phyloP scores from a whole-genome alignment of 2,888 invertebrate genomes.

The Sclerodermus sp. region DNA sequence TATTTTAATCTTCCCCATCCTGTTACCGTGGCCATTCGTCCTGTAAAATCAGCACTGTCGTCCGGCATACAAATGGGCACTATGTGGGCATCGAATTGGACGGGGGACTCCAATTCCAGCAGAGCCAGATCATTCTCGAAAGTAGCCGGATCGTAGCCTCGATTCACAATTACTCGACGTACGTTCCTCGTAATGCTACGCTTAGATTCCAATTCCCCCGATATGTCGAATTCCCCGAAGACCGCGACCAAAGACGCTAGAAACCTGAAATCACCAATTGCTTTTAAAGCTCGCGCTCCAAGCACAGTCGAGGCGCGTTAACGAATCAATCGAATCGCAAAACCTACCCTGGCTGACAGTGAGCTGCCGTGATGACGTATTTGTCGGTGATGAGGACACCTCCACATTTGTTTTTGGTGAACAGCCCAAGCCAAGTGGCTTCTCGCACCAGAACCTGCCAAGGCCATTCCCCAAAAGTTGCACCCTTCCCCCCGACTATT shows the following conservation, averaged over 20 bases:
- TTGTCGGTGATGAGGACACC: constrained; percentile 87
- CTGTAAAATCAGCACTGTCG: constrained; percentile 76
- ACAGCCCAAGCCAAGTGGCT: constrained; percentile 90
- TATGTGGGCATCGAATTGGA: constrained; percentile 83
- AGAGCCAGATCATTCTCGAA: constrained; percentile 91
- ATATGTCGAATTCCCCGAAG: constrained; percentile 88
- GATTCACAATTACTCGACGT: constrained; percentile 82
- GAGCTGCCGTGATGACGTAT: constrained; percentile 90
- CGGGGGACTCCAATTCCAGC: constrained; percentile 79
- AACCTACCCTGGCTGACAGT: constrained; percentile 92
- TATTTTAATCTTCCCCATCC: constrained; percentile 93
- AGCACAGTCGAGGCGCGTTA: too few relatives aligned
- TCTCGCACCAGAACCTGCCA: constrained; percentile 92
- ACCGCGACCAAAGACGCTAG: constrained; percentile 87
- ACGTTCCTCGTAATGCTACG: constrained; percentile 82
- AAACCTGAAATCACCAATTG: constrained; percentile 62
- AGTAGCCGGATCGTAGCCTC: constrained; percentile 85
- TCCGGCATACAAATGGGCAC: constrained; percentile 92
- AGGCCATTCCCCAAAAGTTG: constrained; percentile 86
- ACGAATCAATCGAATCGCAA: too few relatives aligned
- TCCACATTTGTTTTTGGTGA: constrained; percentile 94
- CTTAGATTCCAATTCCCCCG: constrained; percentile 78
- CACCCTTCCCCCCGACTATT: constrained; percentile 87
- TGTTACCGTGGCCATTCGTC: constrained; percentile 84
- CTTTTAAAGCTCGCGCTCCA: too few relatives aligned